Evolutionary conservation across 2,888 invertebrate genomes (phyloP).

Genomic region (Dusona sp.): DNA sequence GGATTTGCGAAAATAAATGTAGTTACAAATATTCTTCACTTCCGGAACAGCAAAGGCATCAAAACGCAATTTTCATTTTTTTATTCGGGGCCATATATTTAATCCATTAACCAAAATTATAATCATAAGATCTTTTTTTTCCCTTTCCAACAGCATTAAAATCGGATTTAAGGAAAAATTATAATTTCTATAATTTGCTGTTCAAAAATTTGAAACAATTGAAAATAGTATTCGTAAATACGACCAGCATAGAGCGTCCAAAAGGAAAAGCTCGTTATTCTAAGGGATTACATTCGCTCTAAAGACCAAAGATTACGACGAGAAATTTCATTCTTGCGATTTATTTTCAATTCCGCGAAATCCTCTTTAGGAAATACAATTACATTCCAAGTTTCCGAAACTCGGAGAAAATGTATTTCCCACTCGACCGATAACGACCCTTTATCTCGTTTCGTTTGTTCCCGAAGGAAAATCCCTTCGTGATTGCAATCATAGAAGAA

Average conservation of each 20-base stretch:
- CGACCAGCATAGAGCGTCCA: no score
- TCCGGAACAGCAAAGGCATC: constrained; percentile 1
- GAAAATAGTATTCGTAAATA: no score
- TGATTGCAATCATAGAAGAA: background rate
- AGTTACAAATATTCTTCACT: constrained; percentile 29
- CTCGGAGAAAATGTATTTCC: constrained; percentile 25
- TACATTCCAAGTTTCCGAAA: constrained; percentile 31
- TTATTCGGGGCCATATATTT: background rate
- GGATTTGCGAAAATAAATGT: constrained; percentile 73
- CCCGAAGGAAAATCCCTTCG: background rate
- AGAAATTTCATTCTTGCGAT: background rate
- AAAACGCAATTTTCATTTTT: constrained; percentile 44
- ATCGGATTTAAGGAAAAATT: background rate
- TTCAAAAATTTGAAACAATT: no score
- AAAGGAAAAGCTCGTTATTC: no score
- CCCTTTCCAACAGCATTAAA: background rate
- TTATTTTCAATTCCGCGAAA: constrained; percentile 9
- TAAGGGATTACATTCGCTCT: no score
- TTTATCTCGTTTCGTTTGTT: constrained; percentile 2
- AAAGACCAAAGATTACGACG: no score
- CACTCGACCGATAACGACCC: constrained; percentile 26
- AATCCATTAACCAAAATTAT: background rate
- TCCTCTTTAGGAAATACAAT: constrained; percentile 31
- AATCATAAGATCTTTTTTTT: background rate
- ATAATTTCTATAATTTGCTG: no score